Conservation (phyloP, 2,113 vertebrate species). For the Grus americana region DNA sequence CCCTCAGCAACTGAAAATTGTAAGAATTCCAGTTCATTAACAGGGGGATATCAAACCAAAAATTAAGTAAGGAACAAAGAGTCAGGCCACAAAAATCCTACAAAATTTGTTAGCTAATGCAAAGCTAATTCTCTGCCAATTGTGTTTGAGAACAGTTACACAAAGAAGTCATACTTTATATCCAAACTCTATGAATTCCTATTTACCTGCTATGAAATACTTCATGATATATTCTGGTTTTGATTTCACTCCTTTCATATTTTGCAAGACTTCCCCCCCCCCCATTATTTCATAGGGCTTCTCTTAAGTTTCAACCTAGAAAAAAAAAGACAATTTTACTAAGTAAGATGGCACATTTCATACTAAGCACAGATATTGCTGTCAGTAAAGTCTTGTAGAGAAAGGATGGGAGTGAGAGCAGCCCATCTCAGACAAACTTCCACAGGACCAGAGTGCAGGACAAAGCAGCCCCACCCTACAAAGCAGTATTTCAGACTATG, state of each 20-base stretch:
- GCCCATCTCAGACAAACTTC: not conserved
- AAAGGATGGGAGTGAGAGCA: not conserved
- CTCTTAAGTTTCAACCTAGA: not conserved
- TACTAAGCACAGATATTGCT: not conserved
- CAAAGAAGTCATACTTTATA: not conserved
- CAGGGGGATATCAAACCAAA: not conserved
- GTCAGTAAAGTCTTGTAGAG: not conserved
- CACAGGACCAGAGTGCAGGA: rapidly evolving
- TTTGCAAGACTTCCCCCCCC: not conserved
- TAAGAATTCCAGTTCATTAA: not conserved
- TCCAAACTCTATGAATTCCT: not conserved
- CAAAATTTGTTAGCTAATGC: not conserved
- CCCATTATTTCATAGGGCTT: not conserved
- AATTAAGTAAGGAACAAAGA: not conserved
- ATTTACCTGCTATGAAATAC: not conserved
- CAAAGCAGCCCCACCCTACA: not conserved
- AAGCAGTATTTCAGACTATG: not conserved
- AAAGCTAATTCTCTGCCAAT: not conserved
- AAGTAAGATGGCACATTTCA: not conserved
- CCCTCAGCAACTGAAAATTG: not conserved
- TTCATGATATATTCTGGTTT: not conserved
- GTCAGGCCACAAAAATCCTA: not conserved
- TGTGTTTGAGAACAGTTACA: not conserved
- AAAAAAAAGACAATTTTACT: not conserved
- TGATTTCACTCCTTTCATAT: not conserved